A percentile compares a stretch with the other conserved stretches of the same genome.
Conservation (phyloP, 2,888 invertebrate species). For the Oscheius onirici region DNA sequence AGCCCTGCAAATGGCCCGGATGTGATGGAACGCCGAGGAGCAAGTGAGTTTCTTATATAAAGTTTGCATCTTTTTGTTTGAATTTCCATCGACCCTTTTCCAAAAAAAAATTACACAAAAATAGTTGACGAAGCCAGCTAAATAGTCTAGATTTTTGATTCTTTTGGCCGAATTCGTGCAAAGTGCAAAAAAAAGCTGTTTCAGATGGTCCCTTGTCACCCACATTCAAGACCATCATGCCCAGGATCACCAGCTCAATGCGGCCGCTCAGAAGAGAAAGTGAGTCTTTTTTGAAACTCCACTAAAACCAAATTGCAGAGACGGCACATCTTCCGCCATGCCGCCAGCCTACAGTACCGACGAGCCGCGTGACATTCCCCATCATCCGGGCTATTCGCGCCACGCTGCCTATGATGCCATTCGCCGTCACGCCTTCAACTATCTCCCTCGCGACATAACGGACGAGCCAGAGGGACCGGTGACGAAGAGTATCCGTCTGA, state of each 20-base stretch:
- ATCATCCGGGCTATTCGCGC: slow-evolving; percentile 87
- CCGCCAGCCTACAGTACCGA: slow-evolving; percentile 34
- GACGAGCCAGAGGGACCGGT: slow-evolving; percentile 99
- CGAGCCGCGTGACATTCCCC: slow-evolving; percentile 72
- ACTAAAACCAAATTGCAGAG: slow-evolving; percentile 18
- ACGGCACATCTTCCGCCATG: slow-evolving; percentile 18
- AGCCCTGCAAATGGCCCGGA: slow-evolving; percentile 64
- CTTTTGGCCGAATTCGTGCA: too few species aligned
- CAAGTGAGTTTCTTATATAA: slow-evolving; percentile 30
- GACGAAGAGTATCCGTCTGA: slow-evolving; percentile 96
- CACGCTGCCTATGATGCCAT: slow-evolving; percentile 97
- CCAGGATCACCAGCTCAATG: slow-evolving; percentile 80
- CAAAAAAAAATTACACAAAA: too few species aligned
- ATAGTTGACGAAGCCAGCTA: too few species aligned
- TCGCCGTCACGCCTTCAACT: slow-evolving; percentile 90
- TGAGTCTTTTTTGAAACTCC: neutral
- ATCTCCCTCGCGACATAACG: slow-evolving; percentile 88
- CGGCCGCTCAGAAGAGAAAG: slow-evolving; percentile 78
- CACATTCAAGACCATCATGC: slow-evolving; percentile 94
- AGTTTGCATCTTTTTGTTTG: too few species aligned
- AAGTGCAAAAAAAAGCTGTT: too few species aligned
- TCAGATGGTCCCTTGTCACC: slow-evolving; percentile 88
- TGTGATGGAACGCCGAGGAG: slow-evolving; percentile 65
- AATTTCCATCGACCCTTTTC: neutral
- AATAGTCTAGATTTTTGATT: too few species aligned